These are phyloP conservation scores for Laterallus jamaicensis DNA, from an alignment of 2,113 vertebrate species.

Conservation along the genomic window DNA sequence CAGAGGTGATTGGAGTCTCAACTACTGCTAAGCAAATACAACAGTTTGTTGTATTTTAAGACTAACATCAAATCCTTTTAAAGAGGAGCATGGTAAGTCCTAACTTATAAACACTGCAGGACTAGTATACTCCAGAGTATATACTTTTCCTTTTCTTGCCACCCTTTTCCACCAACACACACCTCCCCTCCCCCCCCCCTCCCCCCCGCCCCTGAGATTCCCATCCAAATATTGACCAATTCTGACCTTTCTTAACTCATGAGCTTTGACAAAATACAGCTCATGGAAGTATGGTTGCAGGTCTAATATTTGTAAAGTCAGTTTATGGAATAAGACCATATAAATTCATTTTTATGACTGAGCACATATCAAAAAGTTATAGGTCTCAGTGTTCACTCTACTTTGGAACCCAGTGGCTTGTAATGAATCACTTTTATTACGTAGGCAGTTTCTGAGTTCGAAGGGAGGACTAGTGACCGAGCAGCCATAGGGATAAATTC, in stretches of 20 bases:
- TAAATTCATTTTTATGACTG: conserved; percentile 73
- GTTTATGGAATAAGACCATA: conserved; percentile 63
- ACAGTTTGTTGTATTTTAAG: neutral
- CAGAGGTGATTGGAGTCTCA: neutral
- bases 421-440: conserved; percentile 78
- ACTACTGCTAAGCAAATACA: neutral
- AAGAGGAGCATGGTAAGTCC: neutral
- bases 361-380: conserved; percentile 75
- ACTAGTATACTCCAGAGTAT: neutral
- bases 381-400: conserved; percentile 60
- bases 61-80: neutral
- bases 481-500: conserved; percentile 66
- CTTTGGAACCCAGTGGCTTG: conserved; percentile 67
- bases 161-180: too few species aligned
- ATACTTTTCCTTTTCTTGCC: neutral
- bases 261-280: conserved; percentile 62
- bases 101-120: neutral
- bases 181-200: neutral
- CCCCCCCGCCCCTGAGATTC: neutral
- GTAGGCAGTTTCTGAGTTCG: conserved; percentile 67
- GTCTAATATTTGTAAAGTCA: conserved; percentile 67
- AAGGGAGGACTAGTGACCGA: conserved; percentile 69
- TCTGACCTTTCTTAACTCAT: conserved; percentile 53
- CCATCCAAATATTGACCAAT: conserved; percentile 55
- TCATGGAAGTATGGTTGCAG: conserved; percentile 25